Evolutionary conservation across 2,797 vertebrate genomes (phyloP).

Genomic region (Natrix natrix): DNA sequence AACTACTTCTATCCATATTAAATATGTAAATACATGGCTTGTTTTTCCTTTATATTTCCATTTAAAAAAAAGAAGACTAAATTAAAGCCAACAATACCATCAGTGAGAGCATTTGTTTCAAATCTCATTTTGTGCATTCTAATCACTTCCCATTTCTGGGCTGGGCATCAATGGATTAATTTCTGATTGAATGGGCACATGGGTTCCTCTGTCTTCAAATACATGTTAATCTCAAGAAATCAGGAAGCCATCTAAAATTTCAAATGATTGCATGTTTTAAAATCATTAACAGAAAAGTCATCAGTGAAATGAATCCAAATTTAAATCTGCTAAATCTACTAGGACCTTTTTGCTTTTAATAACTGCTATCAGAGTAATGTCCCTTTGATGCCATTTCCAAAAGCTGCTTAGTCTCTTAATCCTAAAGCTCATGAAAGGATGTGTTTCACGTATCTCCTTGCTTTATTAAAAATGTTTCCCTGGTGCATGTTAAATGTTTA

Average conservation of each 20-base stretch:
- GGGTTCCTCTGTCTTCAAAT: neutral
- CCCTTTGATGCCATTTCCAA: conserved; percentile 54
- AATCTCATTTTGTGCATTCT: neutral
- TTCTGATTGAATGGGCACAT: neutral
- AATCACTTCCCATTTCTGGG: neutral
- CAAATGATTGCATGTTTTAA: conserved; percentile 56
- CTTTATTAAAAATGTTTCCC: conserved; percentile 11
- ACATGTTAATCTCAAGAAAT: conserved; percentile 6
- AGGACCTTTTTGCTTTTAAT: conserved; percentile 56
- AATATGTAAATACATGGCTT: neutral
- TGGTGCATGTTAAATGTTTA: conserved; percentile 7
- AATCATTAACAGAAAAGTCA: conserved; percentile 64
- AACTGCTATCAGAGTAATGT: conserved; percentile 50
- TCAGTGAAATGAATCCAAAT: conserved; percentile 66
- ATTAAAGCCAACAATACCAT: neutral
- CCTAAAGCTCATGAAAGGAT: conserved; percentile 52
- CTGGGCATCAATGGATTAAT: neutral
- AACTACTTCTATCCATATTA: neutral
- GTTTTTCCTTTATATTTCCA: neutral
- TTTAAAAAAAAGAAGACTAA: neutral
- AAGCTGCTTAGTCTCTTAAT: conserved; percentile 66
- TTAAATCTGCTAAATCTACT: conserved; percentile 60
- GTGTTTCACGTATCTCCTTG: conserved; percentile 15
- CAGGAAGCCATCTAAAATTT: conserved; percentile 44
- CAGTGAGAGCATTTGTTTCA: neutral